Evolutionary conservation across 23 tunicate species (phyloP), one percentile per base, ranked within the genome.

Genomic region (Ciona savignyi): DNA sequence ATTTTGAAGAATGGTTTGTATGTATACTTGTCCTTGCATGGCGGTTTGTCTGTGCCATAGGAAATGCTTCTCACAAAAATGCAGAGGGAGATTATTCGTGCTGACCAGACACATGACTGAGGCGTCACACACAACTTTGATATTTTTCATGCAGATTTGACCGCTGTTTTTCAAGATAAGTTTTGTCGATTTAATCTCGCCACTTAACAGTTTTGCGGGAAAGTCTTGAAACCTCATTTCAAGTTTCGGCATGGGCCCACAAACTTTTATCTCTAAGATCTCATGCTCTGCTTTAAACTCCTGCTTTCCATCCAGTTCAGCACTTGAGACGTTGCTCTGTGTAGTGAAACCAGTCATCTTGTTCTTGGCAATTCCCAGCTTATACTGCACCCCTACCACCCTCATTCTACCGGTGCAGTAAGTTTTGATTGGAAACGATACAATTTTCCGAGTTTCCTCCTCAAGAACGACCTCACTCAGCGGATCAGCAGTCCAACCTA

Each of bases 171-270:
- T 67, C 2, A 91, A 32, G 11, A 32, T 27, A 3, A 91, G 20
- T 21, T 77, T 66, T 25, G 62, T 35, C 15, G 70, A 23, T 25
- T 25, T 65, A 66, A 91, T 61, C 65, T 91, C 91, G 26, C 78
- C 89, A 27, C 82, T 66, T 33, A 83, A 24, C 74, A 83, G 33
- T 23, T 69, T 74, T 0, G 65, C 60, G 15, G 96, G 84, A 35
- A 66, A 74, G 4, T 74, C 78, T 25, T 66, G 75, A 23, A 76
- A 23, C 20, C 20, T 35, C 1, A 74, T 70, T 22, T 73, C 66
- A 20, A 91, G 27, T 60, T 72, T 70, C 28, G 97, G 97, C 81
- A 85, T 74, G 20, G 83, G 48, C 4, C 78, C 74, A 22, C 84
- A 29, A 0, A 84, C 79, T 25, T 60, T 68, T 3, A 91, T 34